phyloP scores from a whole-genome alignment of 2,113 vertebrate genomes.

The Acinonyx jubatus region DNA sequence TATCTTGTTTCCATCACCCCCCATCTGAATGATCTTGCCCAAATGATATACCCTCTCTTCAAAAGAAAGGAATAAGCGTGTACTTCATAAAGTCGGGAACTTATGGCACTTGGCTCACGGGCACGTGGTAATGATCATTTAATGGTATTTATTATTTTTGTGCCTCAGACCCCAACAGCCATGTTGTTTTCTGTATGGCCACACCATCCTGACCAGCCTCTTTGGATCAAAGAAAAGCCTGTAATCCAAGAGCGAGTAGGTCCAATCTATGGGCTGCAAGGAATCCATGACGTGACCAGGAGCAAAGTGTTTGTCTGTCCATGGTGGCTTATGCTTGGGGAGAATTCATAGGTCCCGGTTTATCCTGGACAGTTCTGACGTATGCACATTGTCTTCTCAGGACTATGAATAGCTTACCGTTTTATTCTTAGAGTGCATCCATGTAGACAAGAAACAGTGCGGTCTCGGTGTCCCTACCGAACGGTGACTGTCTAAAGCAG shows the following conservation, averaged over 20 bases:
- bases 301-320: not conserved
- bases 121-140: not conserved
- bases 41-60: not conserved
- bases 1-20: not conserved
- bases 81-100: not conserved
- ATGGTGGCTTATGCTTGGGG: not conserved
- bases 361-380: not conserved
- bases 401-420: not conserved
- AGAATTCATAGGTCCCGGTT: not conserved
- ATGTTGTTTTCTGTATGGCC: not conserved
- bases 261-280: fast-evolving
- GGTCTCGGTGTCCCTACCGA: not conserved
- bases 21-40: not conserved
- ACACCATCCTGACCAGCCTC: not conserved
- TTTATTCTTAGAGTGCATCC: not conserved
- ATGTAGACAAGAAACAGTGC: not conserved
- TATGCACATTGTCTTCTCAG: not conserved
- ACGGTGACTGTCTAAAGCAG: not conserved
- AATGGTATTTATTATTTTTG: not conserved
- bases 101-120: not conserved
- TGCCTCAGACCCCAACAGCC: not conserved
- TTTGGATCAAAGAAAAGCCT: not conserved
- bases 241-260: not conserved
- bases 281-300: not conserved
- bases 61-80: not conserved